Base-by-base conservation (phyloP, 1,140 invertebrate genomes). In the Lordiphosa collinella region DNA sequence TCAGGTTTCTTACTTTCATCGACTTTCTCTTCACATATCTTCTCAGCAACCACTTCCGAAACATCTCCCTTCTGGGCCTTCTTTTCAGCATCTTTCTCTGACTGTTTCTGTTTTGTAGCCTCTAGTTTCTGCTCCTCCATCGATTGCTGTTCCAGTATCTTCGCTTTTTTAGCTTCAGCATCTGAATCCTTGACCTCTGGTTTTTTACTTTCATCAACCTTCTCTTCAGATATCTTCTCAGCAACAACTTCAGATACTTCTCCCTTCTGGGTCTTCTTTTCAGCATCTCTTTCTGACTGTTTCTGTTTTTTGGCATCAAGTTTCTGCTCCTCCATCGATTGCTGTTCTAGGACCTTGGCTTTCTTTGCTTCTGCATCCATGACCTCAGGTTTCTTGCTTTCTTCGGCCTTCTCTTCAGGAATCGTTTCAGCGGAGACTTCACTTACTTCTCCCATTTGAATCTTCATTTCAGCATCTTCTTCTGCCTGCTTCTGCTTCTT, bases 121-220 rank as follows among this genome's bases (percentile, higher is more conserved):
- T 49, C 31, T 3, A 41, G n/a, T 8, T 54, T 53, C 29, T 40
- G 6, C 10, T 59, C 44, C 37, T 59, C 57, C n/a, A 46, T 55
- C 46, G 55, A 35, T 38, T 54, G 37, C 58, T 43, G 10, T 1
- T 36, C 34, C 25, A 49, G 22, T 22, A 46, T 44, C 48, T 61
- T 65, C 51, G 71, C 43, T 32, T 76, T 54, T 29, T 73, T 50
- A 16, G 64, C 64, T 43, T 79, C 63, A 32, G 35, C 18, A 40
- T 47, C 35, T 11, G 36, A 16, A 7, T 52, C 36, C 25, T 52
- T 52, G 12, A 22, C 9, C 1, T 13, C 37, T 0, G 14, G 12
- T 14, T 40, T 52, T 10, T 41, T 31, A 2, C 8, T 14, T 34
- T 40, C 37, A 0, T 7, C 11, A 13, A 51, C 13, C 3, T 5